Conservation (phyloP, 2,113 vertebrate species). For the Phalacrocorax carbo region DNA sequence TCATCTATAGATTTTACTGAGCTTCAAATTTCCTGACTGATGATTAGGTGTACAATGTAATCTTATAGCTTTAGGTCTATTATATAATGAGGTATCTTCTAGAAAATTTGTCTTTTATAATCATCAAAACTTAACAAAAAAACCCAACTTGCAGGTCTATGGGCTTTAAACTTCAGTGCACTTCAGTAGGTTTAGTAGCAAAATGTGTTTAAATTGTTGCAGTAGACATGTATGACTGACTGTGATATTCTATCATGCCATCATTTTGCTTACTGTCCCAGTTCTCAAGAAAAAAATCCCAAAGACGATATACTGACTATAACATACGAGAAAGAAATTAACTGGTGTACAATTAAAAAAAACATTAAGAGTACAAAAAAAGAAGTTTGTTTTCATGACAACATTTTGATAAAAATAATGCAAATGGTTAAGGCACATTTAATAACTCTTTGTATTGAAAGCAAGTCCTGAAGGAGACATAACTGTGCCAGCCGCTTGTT, state of each 20-base stretch:
- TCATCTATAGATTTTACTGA: neutral
- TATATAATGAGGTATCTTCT: neutral
- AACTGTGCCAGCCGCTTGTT: neutral
- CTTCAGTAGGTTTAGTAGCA: neutral
- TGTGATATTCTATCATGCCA: neutral
- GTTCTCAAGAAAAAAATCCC: neutral
- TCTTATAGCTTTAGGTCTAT: neutral
- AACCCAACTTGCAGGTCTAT: neutral
- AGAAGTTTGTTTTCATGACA: neutral
- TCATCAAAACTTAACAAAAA: neutral
- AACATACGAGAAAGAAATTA: neutral
- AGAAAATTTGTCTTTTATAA: neutral
- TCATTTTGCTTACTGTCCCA: neutral
- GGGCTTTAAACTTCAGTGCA: neutral
- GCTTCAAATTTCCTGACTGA: neutral
- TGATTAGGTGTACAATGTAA: too few relatives aligned
- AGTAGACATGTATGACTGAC: neutral
- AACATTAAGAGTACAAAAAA: neutral
- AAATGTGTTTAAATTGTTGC: neutral
- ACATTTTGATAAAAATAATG: constrained; percentile 17
- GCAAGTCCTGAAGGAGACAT: constrained; percentile 21
- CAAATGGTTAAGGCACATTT: neutral
- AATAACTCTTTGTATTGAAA: neutral
- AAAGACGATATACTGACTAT: neutral
- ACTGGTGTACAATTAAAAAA: neutral